phyloP scores from a whole-genome alignment of 2,888 invertebrate species.

The Phortica magna region DNA sequence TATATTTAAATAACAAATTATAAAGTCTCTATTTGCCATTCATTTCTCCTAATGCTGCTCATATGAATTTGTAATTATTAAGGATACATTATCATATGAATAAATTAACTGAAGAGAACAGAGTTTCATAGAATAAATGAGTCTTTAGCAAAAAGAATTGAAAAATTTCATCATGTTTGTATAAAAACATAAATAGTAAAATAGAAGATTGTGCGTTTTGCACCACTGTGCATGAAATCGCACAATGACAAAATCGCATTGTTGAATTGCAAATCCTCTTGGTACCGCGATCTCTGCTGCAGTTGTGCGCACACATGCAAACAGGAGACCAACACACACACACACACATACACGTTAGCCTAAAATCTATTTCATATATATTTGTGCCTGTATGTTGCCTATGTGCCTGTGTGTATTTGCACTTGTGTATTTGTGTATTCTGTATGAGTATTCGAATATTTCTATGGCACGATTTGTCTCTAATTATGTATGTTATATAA shows the following conservation, averaged over 20 bases:
- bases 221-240: slow-evolving; percentile 32
- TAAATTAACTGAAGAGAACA: no score
- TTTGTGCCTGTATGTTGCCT: background rate
- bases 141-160: no score
- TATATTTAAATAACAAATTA: no score
- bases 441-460: slow-evolving; percentile 57
- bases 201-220: slow-evolving; percentile 50
- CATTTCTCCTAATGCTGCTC: no score
- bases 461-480: slow-evolving; percentile 71
- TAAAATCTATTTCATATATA: slow-evolving; percentile 17
- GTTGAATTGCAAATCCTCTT: slow-evolving; percentile 71
- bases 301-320: slow-evolving; percentile 41
- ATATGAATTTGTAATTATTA: no score
- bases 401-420: slow-evolving; percentile 29
- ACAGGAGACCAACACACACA: slow-evolving; percentile 36
- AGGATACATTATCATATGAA: no score
- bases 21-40: no score
- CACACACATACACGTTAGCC: slow-evolving; percentile 37
- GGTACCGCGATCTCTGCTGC: slow-evolving; percentile 52
- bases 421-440: slow-evolving; percentile 9
- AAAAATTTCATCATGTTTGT: no score
- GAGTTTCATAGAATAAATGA: no score
- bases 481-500: slow-evolving; percentile 74
- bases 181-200: no score
- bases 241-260: slow-evolving; percentile 54